A percentile compares a stretch with the other conserved stretches of the same genome.
phyloP scores from a whole-genome alignment of 2,888 invertebrate species.

The Nemoura dubitans region DNA sequence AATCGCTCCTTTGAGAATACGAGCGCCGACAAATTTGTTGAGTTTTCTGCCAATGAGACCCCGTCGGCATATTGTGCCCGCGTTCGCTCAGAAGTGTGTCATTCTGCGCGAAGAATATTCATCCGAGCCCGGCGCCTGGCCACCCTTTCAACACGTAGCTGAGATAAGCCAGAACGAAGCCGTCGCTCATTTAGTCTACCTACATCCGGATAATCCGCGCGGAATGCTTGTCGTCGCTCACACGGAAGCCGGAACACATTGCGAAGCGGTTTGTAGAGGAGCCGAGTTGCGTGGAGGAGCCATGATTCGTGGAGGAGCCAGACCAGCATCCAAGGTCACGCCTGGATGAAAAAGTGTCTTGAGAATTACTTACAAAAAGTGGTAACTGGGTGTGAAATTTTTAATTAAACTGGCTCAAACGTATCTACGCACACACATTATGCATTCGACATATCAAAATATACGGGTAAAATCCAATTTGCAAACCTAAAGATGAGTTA shows the following conservation, averaged over 20 bases:
- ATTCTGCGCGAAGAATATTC: background rate
- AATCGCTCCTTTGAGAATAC: conserved; percentile 16
- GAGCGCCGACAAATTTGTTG: background rate
- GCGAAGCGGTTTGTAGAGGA: background rate
- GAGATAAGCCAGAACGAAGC: background rate
- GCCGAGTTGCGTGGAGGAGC: too few species aligned
- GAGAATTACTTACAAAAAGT: too few species aligned
- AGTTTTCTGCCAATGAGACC: background rate
- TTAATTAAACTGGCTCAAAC: too few species aligned
- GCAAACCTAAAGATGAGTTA: too few species aligned
- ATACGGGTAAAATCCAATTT: too few species aligned
- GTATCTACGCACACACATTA: too few species aligned
- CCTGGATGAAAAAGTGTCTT: too few species aligned
- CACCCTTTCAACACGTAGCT: background rate
- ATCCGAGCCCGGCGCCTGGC: background rate
- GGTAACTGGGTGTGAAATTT: too few species aligned
- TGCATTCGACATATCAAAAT: too few species aligned
- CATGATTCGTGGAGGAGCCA: too few species aligned
- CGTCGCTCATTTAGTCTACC: background rate
- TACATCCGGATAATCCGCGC: background rate
- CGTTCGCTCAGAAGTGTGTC: background rate
- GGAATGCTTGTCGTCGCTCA: background rate
- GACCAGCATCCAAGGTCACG: too few species aligned
- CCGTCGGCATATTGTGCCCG: background rate
- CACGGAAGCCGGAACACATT: background rate